A percentile compares a stretch with the other conserved stretches of the same genome.
Conservation (phyloP, 2,797 vertebrate species). For the Lateolabrax maculatus region DNA sequence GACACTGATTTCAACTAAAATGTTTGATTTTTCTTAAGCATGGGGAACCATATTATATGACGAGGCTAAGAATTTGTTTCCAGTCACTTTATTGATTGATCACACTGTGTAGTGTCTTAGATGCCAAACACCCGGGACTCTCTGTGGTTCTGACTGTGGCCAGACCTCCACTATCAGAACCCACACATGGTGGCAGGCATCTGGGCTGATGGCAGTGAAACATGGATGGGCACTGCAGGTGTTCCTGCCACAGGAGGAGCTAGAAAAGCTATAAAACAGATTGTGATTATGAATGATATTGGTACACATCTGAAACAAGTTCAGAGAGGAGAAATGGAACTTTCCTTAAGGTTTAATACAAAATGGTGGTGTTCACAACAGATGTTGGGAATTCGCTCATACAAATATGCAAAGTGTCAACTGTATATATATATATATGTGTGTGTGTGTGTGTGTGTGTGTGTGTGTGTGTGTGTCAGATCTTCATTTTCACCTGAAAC, state of each 20-base stretch:
- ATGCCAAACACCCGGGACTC: slow-evolving; percentile 37
- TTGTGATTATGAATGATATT: slow-evolving; percentile 49
- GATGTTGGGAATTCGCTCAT: slow-evolving; percentile 53
- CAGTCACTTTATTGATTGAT: slow-evolving; percentile 46
- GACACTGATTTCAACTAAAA: neutral
- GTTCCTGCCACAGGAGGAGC: slow-evolving; percentile 37
- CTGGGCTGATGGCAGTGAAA: slow-evolving; percentile 21
- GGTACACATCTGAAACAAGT: slow-evolving; percentile 29
- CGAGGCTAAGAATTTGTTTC: slow-evolving; percentile 17
- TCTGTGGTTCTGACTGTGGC: slow-evolving; percentile 33
- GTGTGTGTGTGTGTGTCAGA: slow-evolving; percentile 31
- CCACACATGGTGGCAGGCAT: slow-evolving; percentile 10
- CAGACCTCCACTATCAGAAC: slow-evolving; percentile 15
- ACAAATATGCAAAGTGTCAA: slow-evolving; percentile 82
- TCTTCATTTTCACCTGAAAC: slow-evolving; percentile 52
- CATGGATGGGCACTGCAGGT: slow-evolving; percentile 15
- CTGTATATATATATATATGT: slow-evolving; percentile 45
- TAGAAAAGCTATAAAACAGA: slow-evolving; percentile 40
- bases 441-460: too few species aligned
- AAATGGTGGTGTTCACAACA: slow-evolving; percentile 31
- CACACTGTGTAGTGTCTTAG: slow-evolving; percentile 28
- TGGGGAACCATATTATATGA: slow-evolving; percentile 2
- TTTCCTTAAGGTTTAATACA: slow-evolving; percentile 35
- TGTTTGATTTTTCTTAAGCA: slow-evolving; percentile 1
- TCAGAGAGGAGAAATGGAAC: slow-evolving; percentile 20